These are phyloP conservation scores for Percina caprodes DNA, from an alignment of 2,113 vertebrate species.

Conservation along the genomic window DNA sequence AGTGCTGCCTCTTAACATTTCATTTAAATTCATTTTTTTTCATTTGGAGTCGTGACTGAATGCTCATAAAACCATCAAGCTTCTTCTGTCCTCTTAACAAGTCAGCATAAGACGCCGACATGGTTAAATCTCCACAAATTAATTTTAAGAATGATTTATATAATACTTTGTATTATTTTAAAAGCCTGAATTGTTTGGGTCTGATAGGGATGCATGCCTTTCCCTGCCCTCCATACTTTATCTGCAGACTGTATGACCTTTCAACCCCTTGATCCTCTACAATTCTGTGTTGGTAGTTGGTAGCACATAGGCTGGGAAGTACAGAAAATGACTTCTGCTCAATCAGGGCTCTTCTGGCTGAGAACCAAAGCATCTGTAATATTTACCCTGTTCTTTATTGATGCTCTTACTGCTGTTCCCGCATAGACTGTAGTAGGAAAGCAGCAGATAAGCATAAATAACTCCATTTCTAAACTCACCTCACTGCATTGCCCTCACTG, in stretches of 20 bases:
- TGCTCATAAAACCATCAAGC: background rate
- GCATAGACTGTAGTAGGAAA: background rate
- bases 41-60: conserved; percentile 1
- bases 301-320: background rate
- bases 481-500: conserved; percentile 22
- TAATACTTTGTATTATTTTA: too few species aligned
- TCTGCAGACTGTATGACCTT: too few species aligned
- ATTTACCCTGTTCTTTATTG: background rate
- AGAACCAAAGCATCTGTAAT: background rate
- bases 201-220: too few species aligned
- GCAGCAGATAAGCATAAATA: background rate
- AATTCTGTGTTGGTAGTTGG: background rate
- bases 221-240: too few species aligned
- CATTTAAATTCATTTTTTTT: background rate
- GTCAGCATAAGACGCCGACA: background rate
- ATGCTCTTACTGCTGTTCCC: background rate
- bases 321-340: background rate
- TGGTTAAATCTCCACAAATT: background rate
- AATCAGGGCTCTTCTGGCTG: background rate
- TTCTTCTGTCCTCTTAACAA: background rate
- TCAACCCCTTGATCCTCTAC: too few species aligned
- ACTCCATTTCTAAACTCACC: conserved; percentile 21
- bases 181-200: too few species aligned
- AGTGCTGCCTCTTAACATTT: conserved; percentile 28
- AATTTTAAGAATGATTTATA: background rate